Evolutionary conservation across 2,113 vertebrate genomes (phyloP).

Genomic region (Xenopus tropicalis): DNA sequence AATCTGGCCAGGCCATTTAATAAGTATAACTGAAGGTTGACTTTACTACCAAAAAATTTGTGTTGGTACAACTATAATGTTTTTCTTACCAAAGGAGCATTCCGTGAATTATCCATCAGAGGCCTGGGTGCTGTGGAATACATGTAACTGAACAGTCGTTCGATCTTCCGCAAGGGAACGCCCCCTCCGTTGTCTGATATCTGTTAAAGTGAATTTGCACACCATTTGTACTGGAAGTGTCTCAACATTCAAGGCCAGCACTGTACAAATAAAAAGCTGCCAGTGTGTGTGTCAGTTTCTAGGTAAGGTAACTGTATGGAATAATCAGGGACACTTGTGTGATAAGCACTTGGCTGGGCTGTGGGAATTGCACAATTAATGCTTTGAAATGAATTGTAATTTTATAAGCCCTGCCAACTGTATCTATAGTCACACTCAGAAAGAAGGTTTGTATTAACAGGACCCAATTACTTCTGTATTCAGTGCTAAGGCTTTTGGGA

Average conservation of each 20-base stretch:
- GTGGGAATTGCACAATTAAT: no score
- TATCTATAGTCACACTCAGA: no score
- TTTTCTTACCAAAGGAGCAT: conserved; percentile 85
- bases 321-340: background rate
- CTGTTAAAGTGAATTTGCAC: conserved; percentile 55
- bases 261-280: background rate
- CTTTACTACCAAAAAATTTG: no score
- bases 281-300: background rate
- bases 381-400: no score
- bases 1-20: no score
- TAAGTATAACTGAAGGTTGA: no score
- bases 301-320: background rate
- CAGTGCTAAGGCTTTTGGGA: no score
- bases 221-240: conserved; percentile 24
- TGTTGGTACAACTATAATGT: no score
- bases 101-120: conserved; percentile 71
- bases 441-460: no score
- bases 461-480: no score
- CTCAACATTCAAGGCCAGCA: background rate
- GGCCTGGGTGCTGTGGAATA: conserved; percentile 94
- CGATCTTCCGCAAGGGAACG: conserved; percentile 88
- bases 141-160: conserved; percentile 91
- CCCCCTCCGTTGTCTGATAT: conserved; percentile 93
- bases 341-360: no score
- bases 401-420: no score